Conservation (phyloP, 1,140 invertebrate species). For the Aethina tumida region DNA sequence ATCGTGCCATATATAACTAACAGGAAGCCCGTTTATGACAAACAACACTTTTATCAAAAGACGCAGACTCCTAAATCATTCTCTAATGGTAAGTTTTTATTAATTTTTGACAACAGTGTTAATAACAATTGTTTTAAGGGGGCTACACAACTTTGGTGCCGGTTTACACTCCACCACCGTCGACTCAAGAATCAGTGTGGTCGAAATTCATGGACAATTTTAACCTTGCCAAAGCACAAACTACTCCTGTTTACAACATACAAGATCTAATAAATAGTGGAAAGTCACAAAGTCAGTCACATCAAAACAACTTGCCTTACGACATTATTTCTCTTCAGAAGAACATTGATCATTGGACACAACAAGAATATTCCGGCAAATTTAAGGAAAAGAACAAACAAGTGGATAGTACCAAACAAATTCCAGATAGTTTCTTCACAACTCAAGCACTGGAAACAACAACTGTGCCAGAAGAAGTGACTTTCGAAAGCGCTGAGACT, state of each 20-base stretch:
- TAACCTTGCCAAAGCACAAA: slow-evolving; percentile 8
- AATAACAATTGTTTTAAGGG: slow-evolving; percentile 6
- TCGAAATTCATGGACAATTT: slow-evolving; percentile 20
- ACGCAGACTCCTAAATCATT: slow-evolving; percentile 1
- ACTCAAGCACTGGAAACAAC: slow-evolving; percentile 37
- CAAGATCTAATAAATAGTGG: slow-evolving; percentile 22
- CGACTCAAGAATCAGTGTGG: slow-evolving; percentile 22
- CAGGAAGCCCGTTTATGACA: slow-evolving; percentile 8
- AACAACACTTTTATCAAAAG: background rate
- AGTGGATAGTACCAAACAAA: slow-evolving; percentile 55
- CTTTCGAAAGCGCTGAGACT: slow-evolving; percentile 45
- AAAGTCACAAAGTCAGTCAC: slow-evolving; percentile 17
- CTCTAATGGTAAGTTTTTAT: background rate
- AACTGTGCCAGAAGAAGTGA: too few species aligned
- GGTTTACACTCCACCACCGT: slow-evolving; percentile 24
- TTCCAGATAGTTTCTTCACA: slow-evolving; percentile 66
- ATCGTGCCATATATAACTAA: slow-evolving; percentile 67
- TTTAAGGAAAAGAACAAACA: slow-evolving; percentile 17
- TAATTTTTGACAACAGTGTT: slow-evolving; percentile 2
- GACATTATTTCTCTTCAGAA: slow-evolving; percentile 65
- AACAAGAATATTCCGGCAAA: slow-evolving; percentile 57
- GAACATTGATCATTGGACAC: slow-evolving; percentile 76
- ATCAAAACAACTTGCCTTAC: slow-evolving; percentile 41
- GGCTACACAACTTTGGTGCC: slow-evolving; percentile 19
- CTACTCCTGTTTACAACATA: slow-evolving; percentile 25